phyloP scores from a whole-genome alignment of 2,113 vertebrate species.

The Pseudorasbora parva region DNA sequence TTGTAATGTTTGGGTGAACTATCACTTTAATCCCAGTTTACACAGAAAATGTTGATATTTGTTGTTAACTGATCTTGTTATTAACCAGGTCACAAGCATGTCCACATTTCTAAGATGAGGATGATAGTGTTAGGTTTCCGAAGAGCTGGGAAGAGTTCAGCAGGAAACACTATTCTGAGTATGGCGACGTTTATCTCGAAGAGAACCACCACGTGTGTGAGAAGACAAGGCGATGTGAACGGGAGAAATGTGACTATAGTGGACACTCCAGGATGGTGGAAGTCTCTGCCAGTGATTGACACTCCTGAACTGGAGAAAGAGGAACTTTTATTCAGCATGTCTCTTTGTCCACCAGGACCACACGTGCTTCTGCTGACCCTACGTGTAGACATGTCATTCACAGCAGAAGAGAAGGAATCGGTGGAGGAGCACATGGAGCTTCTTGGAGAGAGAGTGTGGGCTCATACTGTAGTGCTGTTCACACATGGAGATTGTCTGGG shows the following conservation, averaged over 20 bases:
- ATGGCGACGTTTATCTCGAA: slow-evolving; percentile 7
- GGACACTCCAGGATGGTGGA: slow-evolving; percentile 60
- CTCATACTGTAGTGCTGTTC: slow-evolving; percentile 50
- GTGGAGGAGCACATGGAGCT: slow-evolving; percentile 51
- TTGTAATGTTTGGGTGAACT: neutral
- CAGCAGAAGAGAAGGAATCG: slow-evolving; percentile 47
- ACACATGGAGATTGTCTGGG: slow-evolving; percentile 53
- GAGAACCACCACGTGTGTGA: slow-evolving; percentile 40
- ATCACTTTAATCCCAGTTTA: neutral
- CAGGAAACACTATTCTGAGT: slow-evolving; percentile 45
- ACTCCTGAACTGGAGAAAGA: slow-evolving; percentile 51
- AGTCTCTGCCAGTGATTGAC: slow-evolving; percentile 38
- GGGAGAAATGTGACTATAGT: slow-evolving; percentile 47
- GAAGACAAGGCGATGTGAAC: slow-evolving; percentile 43
- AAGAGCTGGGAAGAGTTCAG: slow-evolving; percentile 52
- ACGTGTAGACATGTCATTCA: slow-evolving; percentile 50
- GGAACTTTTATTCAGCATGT: slow-evolving; percentile 45
- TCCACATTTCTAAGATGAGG: slow-evolving; percentile 32
- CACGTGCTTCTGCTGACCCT: slow-evolving; percentile 51
- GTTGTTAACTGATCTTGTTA: neutral
- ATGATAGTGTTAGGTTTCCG: slow-evolving; percentile 47
- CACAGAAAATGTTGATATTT: neutral
- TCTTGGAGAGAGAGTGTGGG: slow-evolving; percentile 47
- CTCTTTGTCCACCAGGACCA: slow-evolving; percentile 46
- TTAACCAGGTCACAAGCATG: slow-evolving; percentile 29